A percentile compares a stretch with the other conserved stretches of the same genome.
phyloP scores from a whole-genome alignment of 2,888 invertebrate genomes.

The Perizoma affinitatum region DNA sequence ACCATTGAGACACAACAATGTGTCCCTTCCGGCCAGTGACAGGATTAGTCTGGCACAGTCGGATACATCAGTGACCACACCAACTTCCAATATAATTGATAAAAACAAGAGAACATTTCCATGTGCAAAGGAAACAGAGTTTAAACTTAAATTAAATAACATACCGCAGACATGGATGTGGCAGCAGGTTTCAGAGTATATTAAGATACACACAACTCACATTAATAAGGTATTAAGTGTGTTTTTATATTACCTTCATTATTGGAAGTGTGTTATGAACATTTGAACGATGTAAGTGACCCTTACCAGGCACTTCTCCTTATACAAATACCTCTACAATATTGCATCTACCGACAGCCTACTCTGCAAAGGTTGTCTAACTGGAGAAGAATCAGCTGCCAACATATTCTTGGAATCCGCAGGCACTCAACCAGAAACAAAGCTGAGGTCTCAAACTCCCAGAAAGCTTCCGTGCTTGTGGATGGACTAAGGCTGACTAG shows the following conservation, averaged over 20 bases:
- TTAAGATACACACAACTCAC: conserved; percentile 6
- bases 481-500: too few species aligned
- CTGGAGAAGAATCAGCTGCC: too few species aligned
- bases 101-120: background rate
- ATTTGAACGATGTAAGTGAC: too few species aligned
- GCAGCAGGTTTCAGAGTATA: conserved; percentile 3
- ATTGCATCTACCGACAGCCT: too few species aligned
- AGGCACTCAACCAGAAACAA: too few species aligned
- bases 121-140: background rate
- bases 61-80: background rate
- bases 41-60: conserved; percentile 17
- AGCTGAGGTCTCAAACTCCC: too few species aligned
- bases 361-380: too few species aligned
- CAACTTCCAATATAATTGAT: background rate
- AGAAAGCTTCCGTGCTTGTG: too few species aligned
- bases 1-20: conserved; percentile 3
- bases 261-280: background rate
- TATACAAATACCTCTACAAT: too few species aligned
- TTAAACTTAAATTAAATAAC: background rate
- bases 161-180: conserved; percentile 9
- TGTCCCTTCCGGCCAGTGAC: background rate
- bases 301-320: too few species aligned
- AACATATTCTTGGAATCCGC: too few species aligned
- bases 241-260: background rate
- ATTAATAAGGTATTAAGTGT: conserved; percentile 9